Conservation (phyloP, 1,140 invertebrate species). For the Heliothis subflexa region DNA sequence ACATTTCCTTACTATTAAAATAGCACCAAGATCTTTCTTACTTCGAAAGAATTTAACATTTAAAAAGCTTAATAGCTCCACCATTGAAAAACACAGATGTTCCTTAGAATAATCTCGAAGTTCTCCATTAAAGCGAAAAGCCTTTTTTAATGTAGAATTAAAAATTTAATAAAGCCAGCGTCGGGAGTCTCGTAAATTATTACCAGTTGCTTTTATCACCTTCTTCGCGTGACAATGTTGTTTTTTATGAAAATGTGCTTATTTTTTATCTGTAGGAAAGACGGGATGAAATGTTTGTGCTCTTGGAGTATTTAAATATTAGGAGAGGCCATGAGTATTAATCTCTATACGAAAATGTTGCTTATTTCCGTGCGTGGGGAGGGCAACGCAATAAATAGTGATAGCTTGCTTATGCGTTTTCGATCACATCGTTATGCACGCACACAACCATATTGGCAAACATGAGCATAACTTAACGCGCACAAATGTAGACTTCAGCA, state of each 20-base stretch:
- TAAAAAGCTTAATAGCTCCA: slow-evolving; percentile 41
- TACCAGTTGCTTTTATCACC: slow-evolving; percentile 38
- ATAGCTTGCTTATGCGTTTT: no score
- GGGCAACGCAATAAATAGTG: no score
- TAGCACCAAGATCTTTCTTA: slow-evolving; percentile 22
- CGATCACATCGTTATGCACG: no score
- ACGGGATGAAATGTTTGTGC: slow-evolving; percentile 11
- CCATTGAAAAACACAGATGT: slow-evolving; percentile 46
- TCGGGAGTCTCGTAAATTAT: slow-evolving; percentile 21
- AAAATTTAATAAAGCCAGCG: slow-evolving; percentile 42
- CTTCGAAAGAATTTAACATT: slow-evolving; percentile 31
- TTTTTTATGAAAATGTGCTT: slow-evolving; percentile 40
- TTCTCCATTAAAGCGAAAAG: slow-evolving; percentile 25
- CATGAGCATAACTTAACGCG: no score
- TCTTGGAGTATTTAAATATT: no score
- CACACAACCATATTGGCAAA: no score
- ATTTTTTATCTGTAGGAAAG: slow-evolving; percentile 7
- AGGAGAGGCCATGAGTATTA: no score
- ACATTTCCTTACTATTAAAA: slow-evolving; percentile 19
- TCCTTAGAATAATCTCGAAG: slow-evolving; percentile 16
- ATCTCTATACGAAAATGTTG: no score
- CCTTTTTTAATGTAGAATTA: slow-evolving; percentile 29
- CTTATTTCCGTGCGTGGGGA: no score
- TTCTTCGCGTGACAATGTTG: slow-evolving; percentile 34
- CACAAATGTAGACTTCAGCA: no score